phyloP scores from a whole-genome alignment of 2,888 invertebrate species.

The Orthonychiurus folsomi region DNA sequence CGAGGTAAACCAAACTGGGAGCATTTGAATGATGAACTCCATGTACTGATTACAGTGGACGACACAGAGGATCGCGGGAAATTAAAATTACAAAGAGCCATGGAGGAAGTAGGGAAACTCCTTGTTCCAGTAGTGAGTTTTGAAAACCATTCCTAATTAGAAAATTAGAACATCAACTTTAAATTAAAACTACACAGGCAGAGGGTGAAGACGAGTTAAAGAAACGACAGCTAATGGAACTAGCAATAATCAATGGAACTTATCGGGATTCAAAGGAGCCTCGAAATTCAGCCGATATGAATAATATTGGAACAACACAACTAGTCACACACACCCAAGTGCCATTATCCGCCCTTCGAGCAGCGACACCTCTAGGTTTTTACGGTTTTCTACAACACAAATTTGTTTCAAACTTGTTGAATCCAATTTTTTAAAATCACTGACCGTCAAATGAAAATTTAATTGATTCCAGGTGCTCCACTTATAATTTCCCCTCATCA shows the following conservation, averaged over 20 bases:
- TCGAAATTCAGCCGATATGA: constrained; percentile 30
- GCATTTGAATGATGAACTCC: constrained; percentile 95
- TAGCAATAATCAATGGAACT: constrained; percentile 99
- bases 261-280: constrained; percentile 76
- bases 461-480: constrained; percentile 60
- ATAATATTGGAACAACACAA: constrained; percentile 35
- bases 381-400: constrained; percentile 39
- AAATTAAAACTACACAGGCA: constrained; percentile 58
- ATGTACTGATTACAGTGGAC: constrained; percentile 96
- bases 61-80: constrained; percentile 95
- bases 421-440: not conserved
- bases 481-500: constrained; percentile 72
- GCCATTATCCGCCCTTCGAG: constrained; percentile 40
- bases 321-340: constrained; percentile 40
- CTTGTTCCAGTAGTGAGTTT: constrained; percentile 69
- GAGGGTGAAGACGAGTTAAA: constrained; percentile 99
- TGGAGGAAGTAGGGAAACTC: constrained; percentile 95
- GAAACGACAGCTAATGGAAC: constrained; percentile 98
- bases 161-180: too few relatives aligned
- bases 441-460: constrained; percentile 3
- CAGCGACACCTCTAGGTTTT: constrained; percentile 40
- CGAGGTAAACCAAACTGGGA: constrained; percentile 99
- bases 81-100: constrained; percentile 87
- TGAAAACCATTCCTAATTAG: not conserved
- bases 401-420: not conserved